Evolutionary conservation across 2,113 vertebrate genomes (phyloP).

Genomic region (Gavia stellata): DNA sequence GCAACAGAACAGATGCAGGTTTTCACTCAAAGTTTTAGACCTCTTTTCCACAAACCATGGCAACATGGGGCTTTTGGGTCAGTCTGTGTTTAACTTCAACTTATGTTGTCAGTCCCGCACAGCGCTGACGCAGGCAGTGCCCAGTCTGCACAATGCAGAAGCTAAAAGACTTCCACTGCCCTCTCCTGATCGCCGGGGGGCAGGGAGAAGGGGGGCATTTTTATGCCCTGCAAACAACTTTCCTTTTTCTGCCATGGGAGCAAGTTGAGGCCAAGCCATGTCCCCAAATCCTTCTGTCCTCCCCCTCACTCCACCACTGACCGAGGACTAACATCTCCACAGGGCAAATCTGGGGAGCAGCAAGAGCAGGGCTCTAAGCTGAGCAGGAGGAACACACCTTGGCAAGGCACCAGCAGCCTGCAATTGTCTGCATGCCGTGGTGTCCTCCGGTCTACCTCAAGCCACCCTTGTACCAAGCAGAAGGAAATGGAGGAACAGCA

Average conservation of each 20-base stretch:
- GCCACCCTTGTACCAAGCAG: background rate
- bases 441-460: background rate
- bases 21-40: background rate
- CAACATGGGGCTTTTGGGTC: background rate
- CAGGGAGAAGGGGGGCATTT: background rate
- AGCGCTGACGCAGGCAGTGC: background rate
- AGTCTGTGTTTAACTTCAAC: background rate
- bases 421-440: accelerated
- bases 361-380: background rate
- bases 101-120: background rate
- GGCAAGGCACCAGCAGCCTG: background rate
- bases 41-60: background rate
- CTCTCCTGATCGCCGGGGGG: background rate
- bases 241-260: background rate
- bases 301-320: background rate
- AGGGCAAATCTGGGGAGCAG: background rate
- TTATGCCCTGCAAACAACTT: background rate
- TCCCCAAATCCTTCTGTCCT: background rate
- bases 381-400: background rate
- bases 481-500: background rate
- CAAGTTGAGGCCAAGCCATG: background rate
- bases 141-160: background rate
- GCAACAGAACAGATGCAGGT: background rate
- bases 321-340: background rate
- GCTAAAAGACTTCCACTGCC: background rate